Evolutionary conservation across 1,140 invertebrate species (phyloP).

Genomic region (Microplitis mediator): DNA sequence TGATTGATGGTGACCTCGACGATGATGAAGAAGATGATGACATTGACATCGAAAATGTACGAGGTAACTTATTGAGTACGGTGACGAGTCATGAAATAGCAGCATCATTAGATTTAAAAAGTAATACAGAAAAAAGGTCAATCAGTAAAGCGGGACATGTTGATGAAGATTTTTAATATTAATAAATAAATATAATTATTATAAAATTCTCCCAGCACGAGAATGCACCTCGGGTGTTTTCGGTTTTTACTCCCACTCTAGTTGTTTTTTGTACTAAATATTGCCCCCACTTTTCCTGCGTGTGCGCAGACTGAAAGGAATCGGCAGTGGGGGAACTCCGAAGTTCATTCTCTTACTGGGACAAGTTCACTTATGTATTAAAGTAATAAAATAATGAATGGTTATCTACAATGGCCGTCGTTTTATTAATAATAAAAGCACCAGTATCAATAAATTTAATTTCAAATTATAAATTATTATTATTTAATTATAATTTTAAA

Average conservation of each 20-base stretch:
- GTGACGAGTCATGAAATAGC: slow-evolving; percentile 34
- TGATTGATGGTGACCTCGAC: slow-evolving; percentile 61
- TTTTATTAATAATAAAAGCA: not conserved
- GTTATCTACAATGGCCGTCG: not conserved
- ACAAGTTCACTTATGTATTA: not conserved
- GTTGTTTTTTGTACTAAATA: too few relatives aligned
- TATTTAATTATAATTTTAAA: not conserved
- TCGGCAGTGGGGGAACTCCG: too few relatives aligned
- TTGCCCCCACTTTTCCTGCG: too few relatives aligned
- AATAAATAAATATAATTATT: not conserved
- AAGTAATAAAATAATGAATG: not conserved
- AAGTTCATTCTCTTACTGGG: too few relatives aligned
- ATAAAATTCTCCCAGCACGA: not conserved
- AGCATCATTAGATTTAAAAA: slow-evolving; percentile 48
- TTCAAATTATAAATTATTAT: not conserved
- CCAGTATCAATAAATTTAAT: not conserved
- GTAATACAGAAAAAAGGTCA: slow-evolving; percentile 47
- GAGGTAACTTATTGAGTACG: slow-evolving; percentile 48
- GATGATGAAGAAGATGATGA: slow-evolving; percentile 56
- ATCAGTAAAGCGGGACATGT: slow-evolving; percentile 54
- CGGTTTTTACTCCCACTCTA: too few relatives aligned
- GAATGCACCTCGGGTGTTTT: too few relatives aligned
- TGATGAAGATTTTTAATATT: slow-evolving; percentile 55
- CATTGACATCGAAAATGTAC: slow-evolving; percentile 8
- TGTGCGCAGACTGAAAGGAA: too few relatives aligned